These are phyloP conservation scores for Diacarnus erythraeanus DNA, from an alignment of 37 sponge, comb jelly and placozoan genomes.

Conservation along the genomic window DNA sequence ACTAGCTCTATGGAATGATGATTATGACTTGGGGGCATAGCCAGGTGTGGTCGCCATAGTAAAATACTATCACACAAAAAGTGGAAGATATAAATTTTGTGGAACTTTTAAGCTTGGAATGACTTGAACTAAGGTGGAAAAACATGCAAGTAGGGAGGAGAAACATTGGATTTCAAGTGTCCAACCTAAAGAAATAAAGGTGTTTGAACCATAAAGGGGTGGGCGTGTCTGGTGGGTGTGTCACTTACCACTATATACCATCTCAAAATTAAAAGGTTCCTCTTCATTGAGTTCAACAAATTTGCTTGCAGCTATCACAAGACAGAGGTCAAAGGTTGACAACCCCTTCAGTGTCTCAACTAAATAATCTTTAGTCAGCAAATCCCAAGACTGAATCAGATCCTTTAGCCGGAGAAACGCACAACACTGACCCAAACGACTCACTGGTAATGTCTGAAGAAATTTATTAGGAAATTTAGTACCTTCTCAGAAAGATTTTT, in stretches of 20 bases:
- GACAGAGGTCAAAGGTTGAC: slow-evolving; percentile 74
- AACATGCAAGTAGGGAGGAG: too few relatives aligned
- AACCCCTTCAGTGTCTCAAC: slow-evolving; percentile 44
- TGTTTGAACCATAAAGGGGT: too few relatives aligned
- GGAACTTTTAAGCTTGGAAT: too few relatives aligned
- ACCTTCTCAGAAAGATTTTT: too few relatives aligned
- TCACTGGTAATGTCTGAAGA: slow-evolving; percentile 45
- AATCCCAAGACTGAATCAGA: slow-evolving; percentile 13
- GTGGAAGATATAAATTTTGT: too few relatives aligned
- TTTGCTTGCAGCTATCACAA: slow-evolving; percentile 76
- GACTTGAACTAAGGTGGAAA: too few relatives aligned
- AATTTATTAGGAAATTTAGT: too few relatives aligned
- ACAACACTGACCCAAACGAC: slow-evolving; percentile 10
- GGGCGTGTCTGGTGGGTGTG: too few relatives aligned
- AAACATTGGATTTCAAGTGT: too few relatives aligned
- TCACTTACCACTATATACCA: slow-evolving; percentile 80
- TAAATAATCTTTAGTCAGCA: slow-evolving; percentile 32
- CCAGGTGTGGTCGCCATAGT: too few relatives aligned
- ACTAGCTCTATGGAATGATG: slow-evolving; percentile 14
- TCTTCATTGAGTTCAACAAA: slow-evolving; percentile 32
- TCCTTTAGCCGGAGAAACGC: slow-evolving; percentile 32
- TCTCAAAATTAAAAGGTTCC: slow-evolving; percentile 88
- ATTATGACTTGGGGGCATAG: neutral
- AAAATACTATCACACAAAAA: too few relatives aligned
- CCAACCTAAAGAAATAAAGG: too few relatives aligned